Conservation (phyloP, 1,140 invertebrate species). For the Nilaparvata lugens region DNA sequence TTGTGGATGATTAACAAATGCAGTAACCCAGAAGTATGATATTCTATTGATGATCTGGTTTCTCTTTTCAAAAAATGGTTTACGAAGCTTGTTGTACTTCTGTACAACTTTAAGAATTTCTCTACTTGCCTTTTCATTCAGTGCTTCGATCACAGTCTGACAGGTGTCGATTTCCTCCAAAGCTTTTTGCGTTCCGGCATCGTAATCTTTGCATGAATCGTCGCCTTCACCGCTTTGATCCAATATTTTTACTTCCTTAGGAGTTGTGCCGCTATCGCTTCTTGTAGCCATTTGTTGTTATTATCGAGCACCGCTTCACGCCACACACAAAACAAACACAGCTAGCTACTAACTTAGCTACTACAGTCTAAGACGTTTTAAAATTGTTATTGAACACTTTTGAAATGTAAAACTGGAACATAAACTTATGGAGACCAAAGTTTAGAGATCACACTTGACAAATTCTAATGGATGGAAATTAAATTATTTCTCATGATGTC, state of each 20-base stretch:
- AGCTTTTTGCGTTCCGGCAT: constrained; percentile 56
- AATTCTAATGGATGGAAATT: too few relatives aligned
- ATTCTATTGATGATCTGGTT: constrained; percentile 78
- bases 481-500: too few relatives aligned
- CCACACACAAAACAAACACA: too few relatives aligned
- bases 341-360: too few relatives aligned
- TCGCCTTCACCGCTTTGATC: constrained; percentile 28
- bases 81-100: constrained; percentile 81
- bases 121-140: constrained; percentile 79
- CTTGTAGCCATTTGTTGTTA: constrained; percentile 17
- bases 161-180: constrained; percentile 70
- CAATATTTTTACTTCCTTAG: constrained; percentile 13
- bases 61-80: constrained; percentile 77
- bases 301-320: too few relatives aligned
- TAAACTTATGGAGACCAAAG: too few relatives aligned
- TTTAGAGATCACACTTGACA: too few relatives aligned
- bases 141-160: constrained; percentile 70
- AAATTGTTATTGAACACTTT: too few relatives aligned
- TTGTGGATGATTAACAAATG: constrained; percentile 86
- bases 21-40: constrained; percentile 86
- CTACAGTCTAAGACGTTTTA: too few relatives aligned
- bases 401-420: too few relatives aligned
- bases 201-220: constrained; percentile 44
- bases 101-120: constrained; percentile 88
- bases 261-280: constrained; percentile 1